Base-by-base conservation (phyloP, 2,113 vertebrate genomes). In the Hemibagrus wyckioides region DNA sequence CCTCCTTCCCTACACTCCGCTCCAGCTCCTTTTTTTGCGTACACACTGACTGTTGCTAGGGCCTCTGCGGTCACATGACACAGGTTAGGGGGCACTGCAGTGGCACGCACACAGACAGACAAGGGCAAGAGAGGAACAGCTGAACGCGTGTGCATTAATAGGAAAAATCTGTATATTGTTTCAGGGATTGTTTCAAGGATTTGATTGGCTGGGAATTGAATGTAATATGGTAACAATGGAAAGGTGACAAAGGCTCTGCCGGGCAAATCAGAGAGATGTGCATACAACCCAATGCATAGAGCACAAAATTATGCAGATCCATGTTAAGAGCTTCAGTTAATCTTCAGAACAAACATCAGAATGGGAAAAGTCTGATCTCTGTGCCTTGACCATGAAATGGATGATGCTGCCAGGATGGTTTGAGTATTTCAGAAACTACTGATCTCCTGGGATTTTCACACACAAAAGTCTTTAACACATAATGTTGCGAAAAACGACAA, bases 31-130 rank as follows among this genome's bases (percentile, higher is more conserved):
- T 93, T 92, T 88, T 28, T 91, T 90, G 93, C 94, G 89, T 90
- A 90, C 91, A 94, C 89, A 89, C 94, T 95, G 94, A 89, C 94
- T 95, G 94, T 95, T 95, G 94, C 94, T 96, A 96, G 94, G 95
- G 94, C 92, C 94, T 83, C 39, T 90, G 90, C 86, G 88, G 89
- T 95, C 93, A 94, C 94, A 93, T 95, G 94, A 94, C 91, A 90
- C 92, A 92, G 93, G 94, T 92, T 94, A 95, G 93, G 94, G 94
- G 94, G 94, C 94, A 93, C 94, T 94, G 93, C 92, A 33, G 90
- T 92, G 94, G 90, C 92, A 93, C 90, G 91, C 87, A 50, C 83
- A 84, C 83, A 79, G 79, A 91, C 81, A 69, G 67, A 41, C 33
- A 73, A 63, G 84, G 81, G 50, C 39, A 48, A 57, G 63, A 80